Evolutionary conservation across 2,113 vertebrate genomes (phyloP).

Genomic region (Sturnus vulgaris): DNA sequence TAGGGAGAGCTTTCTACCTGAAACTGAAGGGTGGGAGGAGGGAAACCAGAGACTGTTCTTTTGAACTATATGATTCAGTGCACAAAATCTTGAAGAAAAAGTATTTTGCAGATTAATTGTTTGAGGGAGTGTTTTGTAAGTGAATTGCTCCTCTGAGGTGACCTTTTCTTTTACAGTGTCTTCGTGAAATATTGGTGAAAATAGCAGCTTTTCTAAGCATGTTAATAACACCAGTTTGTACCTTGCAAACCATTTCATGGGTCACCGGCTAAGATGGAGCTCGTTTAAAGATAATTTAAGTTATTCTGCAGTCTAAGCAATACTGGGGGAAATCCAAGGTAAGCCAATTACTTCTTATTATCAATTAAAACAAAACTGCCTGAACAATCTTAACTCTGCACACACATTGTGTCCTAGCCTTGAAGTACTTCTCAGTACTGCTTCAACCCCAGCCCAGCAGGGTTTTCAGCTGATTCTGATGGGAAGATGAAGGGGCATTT

Average conservation of each 20-base stretch:
- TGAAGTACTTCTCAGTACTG: not conserved
- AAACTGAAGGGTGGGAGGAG: not conserved
- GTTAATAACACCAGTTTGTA: not conserved
- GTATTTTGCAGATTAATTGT: not conserved
- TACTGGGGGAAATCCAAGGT: not conserved
- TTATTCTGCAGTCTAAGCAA: not conserved
- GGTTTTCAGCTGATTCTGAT: not conserved
- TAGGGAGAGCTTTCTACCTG: not conserved
- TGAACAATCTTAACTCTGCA: not conserved
- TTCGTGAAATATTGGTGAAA: not conserved
- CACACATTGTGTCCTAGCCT: not conserved
- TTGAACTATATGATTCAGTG: not conserved
- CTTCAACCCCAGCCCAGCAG: not conserved
- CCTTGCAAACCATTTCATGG: not conserved
- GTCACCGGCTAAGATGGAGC: not conserved
- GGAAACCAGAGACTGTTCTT: not conserved
- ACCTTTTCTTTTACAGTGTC: not conserved
- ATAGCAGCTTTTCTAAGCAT: not conserved
- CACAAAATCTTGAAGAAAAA: not conserved
- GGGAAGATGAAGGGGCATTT: not conserved
- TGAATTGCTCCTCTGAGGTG: not conserved
- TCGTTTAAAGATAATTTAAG: not conserved
- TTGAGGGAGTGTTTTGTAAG: not conserved
- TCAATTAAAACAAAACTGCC: not conserved
- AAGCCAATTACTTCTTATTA: not conserved